Base-by-base conservation (phyloP, 2,113 vertebrate genomes). In the Ursus arctos region DNA sequence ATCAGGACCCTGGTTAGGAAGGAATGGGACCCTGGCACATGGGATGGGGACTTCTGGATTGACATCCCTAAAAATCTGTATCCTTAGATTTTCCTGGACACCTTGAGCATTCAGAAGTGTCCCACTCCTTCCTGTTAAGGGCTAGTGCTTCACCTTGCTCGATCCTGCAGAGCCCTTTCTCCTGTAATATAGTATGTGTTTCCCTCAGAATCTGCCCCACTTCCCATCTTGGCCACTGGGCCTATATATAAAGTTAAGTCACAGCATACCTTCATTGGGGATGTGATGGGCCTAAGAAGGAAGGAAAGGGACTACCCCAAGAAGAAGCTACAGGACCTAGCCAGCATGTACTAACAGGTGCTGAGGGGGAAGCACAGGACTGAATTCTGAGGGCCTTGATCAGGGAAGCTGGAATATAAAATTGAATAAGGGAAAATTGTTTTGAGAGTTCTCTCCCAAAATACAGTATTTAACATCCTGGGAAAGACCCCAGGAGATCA, bases 351-450 rank as follows among this genome's bases (percentile, higher is more conserved):
- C 31, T 81, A 61, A n/a, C 18, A 96, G 16, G 26, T 95, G 51
- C 63, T 88, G 83, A 92, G 79, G 33, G 65, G 85, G 15, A 57
- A 89, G 49, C 33, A 80, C 4, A 81, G 74, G 13, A n/a, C n/a
- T 94, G 67, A 97, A 80, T 80, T 96, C 86, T 93, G 76, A 95
- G 26, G 63, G 55, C 1, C 63, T 91, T 80, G 43, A 87, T 87
- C 51, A 72, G 6, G n/a, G n/a, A 33, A 57, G 31, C 55, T 96
- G 40, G 74, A 93, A 87, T 80, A 76, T 74, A 93, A 85, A 88
- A 93, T 19, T 63, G 31, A 83, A 21, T 83, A 76, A 28, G 13
- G 24, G 26, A 81, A 36, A 92, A 80, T 76, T 67, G 55, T 92
- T 84, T 83, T 86, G 83, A 59, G 22, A 85, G 11, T 82, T 12